Percentiles rank a stretch among this genome's conserved stretches.
Evolutionary conservation across 2,888 invertebrate genomes (phyloP).

Genomic region (Coelogynopora nodosa): DNA sequence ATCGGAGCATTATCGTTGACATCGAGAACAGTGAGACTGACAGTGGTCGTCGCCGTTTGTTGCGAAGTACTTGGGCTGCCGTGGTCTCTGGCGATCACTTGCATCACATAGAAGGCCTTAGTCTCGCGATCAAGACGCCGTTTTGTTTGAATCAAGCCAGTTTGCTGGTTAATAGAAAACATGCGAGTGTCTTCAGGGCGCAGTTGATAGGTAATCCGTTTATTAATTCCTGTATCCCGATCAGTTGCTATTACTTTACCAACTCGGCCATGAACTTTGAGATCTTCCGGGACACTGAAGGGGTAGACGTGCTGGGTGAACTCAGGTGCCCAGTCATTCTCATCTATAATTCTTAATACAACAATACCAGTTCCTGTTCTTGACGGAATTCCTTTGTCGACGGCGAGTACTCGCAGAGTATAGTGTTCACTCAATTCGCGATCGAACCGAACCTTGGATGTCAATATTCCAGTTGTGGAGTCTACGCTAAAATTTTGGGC

Average conservation of each 20-base stretch:
- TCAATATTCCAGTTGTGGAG: conserved; percentile 12
- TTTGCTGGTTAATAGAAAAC: not conserved
- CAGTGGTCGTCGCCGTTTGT: conserved; percentile 23
- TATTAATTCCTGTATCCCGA: not conserved
- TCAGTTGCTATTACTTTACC: conserved; percentile 14
- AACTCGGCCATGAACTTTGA: not conserved
- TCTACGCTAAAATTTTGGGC: conserved; percentile 3
- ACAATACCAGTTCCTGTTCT: conserved; percentile 36
- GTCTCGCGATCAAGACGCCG: conserved; percentile 11
- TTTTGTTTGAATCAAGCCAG: not conserved
- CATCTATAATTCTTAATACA: not conserved
- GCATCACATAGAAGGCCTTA: not conserved
- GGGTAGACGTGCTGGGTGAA: not conserved
- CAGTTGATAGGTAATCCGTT: not conserved
- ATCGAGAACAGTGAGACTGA: conserved; percentile 18
- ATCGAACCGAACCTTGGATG: conserved; percentile 31
- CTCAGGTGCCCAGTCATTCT: conserved; percentile 40
- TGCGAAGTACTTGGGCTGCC: not conserved
- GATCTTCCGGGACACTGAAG: conserved; percentile 32
- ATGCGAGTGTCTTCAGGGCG: not conserved
- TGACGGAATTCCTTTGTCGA: conserved; percentile 34
- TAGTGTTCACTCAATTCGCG: conserved; percentile 29
- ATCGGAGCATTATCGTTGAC: conserved; percentile 35
- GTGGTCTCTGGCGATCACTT: not conserved
- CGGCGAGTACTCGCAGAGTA: conserved; percentile 16